A percentile compares a stretch with the other conserved stretches of the same genome.
Conservation (phyloP, 2,797 vertebrate genomes). For the Orestias chungarensis region DNA sequence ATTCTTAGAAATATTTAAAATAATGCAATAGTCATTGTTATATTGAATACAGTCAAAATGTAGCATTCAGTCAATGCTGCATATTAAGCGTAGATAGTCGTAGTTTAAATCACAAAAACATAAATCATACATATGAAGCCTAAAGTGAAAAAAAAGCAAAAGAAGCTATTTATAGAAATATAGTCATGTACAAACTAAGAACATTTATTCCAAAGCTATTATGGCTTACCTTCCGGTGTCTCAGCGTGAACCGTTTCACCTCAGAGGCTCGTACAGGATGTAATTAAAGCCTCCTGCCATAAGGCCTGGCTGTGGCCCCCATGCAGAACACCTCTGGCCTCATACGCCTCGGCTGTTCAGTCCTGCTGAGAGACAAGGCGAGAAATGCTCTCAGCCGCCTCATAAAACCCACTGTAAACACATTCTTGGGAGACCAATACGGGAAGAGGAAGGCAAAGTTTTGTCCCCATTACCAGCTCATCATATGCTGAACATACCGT, state of each 20-base stretch:
- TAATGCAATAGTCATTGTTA: neutral
- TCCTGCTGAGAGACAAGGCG: conserved; percentile 59
- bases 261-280: conserved; percentile 67
- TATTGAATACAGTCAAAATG: neutral
- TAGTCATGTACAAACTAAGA: neutral
- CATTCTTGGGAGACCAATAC: conserved; percentile 47
- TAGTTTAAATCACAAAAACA: neutral
- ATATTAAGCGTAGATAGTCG: neutral
- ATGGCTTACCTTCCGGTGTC: conserved; percentile 75
- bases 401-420: conserved; percentile 72
- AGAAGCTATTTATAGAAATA: neutral
- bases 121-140: neutral
- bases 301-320: conserved; percentile 65
- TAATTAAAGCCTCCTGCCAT: conserved; percentile 74
- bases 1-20: neutral
- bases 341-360: conserved; percentile 33
- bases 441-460: conserved; percentile 50
- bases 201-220: neutral
- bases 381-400: conserved; percentile 54
- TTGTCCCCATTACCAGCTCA: conserved; percentile 38
- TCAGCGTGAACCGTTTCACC: conserved; percentile 75
- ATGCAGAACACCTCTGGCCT: conserved; percentile 59
- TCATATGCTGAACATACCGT: conserved; percentile 55
- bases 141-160: neutral
- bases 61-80: neutral